Evolutionary conservation across 2,797 vertebrate species (phyloP), one percentile per base, ranked within the genome.

Genomic region (Darevskia nairensis): DNA sequence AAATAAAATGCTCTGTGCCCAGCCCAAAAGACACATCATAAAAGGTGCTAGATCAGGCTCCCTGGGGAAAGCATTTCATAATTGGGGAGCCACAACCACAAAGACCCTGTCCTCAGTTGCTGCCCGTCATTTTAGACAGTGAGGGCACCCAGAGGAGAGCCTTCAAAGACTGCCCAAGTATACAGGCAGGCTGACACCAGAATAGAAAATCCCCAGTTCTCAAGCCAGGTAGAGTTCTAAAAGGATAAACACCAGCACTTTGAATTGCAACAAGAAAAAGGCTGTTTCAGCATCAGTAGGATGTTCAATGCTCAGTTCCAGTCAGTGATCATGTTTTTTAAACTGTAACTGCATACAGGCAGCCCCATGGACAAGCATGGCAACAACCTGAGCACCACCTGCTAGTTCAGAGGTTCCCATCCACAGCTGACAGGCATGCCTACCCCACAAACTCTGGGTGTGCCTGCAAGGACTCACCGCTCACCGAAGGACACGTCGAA

Each of bases 401-500:
- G 25, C 76, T 3, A 1, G 29, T n/a, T 69, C 27, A 74, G 11
- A 75, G 23, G 6, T 19, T n/a, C n/a, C 21, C n/a, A 6, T 23
- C 21, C 23, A 15, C 13, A 59, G n/a, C n/a, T 29, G 29, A 25
- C 25, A n/a, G 39, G 6, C 39, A 41, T 13, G 50, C 11, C 50
- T 21, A 41, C 8, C 29, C 19, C 78, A 59, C 10, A 27, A 78
- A 35, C 41, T 39, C 50, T 78, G 64, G n/a, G 55, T 39, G 64
- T 66, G n/a, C 6, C 27, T 1, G 13, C 35, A 71, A 8, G 66
- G 95, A 96, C 97, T 97, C 94, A 98, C 99, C 99, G 97, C 89
- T 99, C 99, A 72, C 99, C 99, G 74, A 99, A 99, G 46, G 98
- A 98, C 85, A 99, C 98, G 1, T 99, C 99, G 11, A 99, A 99